Base-by-base conservation (phyloP, 2,888 invertebrate species). In the Drosophila neotestacea region DNA sequence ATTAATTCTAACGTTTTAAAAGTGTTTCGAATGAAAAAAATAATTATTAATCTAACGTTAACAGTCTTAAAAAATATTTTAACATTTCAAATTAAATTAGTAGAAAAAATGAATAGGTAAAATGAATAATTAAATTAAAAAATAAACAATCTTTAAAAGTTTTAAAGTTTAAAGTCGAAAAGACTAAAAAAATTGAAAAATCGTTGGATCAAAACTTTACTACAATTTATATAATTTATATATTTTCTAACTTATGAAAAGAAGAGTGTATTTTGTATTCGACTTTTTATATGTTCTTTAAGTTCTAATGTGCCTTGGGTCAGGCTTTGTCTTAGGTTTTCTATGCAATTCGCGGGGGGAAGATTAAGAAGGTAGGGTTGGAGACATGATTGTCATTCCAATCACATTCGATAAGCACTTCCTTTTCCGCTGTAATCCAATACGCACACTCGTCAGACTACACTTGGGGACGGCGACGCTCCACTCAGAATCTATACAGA, bases 371-470 rank as follows among this genome's bases (percentile, higher is more conserved):
- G 46, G 38, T 50, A 22, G 46, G 32, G 16, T 46, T 47, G 55
- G 54, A n/a, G 66, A 67, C 77, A 58, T 64, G 66, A 61, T 61
- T 71, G 60, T 70, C 54, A 60, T 63, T 51, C 32, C 48, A 52
- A 79, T 58, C 51, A 48, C 39, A 55, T 41, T 44, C 46, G 63
- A 54, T 67, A 62, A 56, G 65, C 64, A 27, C 62, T 77, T 77
- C 80, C 77, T 80, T 64, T 77, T 79, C 80, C 77, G 80, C 28
- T 79, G 77, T 61, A 77, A 77, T 63, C 42, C 46, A 77, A 77
- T 79, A 76, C 64, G 38, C 63, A 51, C 34, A 41, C 32, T 30
- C 9, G 28, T 10, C 16, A 30, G 34, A 39, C 73, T 73, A 42
- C 74, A 55, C 34, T 56, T 56, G n/a, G 16, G 11, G 16, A 6